phyloP scores from a whole-genome alignment of 1,140 invertebrate species.

The Solenopsis invicta region DNA sequence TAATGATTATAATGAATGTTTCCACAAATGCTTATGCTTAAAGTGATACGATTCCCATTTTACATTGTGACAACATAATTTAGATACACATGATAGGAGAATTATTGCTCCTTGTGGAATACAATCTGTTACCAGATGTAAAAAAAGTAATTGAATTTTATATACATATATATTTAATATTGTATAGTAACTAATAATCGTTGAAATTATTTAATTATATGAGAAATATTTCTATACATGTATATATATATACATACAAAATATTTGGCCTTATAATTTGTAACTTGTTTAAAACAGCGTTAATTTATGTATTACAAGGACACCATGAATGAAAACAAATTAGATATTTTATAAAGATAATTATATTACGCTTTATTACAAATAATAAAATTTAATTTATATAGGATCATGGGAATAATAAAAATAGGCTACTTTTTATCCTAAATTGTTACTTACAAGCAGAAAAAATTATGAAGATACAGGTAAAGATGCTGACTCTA shows the following conservation, averaged over 20 bases:
- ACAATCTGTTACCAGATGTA: conserved; percentile 9
- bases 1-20: conserved; percentile 34
- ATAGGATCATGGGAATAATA: not conserved
- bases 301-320: conserved; percentile 18
- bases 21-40: conserved; percentile 18
- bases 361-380: conserved; percentile 15
- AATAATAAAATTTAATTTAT: not conserved
- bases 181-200: conserved; percentile 12
- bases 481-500: conserved; percentile 84
- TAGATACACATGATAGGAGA: not conserved
- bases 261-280: not conserved
- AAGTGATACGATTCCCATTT: conserved; percentile 4
- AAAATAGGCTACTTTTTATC: not conserved
- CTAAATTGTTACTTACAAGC: conserved; percentile 12
- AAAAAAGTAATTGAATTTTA: conserved; percentile 31
- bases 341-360: not conserved
- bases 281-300: not conserved
- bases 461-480: conserved; percentile 79
- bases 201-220: conserved; percentile 6
- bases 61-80: not conserved
- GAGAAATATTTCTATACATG: not conserved
- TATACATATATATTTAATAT: not conserved
- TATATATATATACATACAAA: not conserved
- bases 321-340: not conserved
- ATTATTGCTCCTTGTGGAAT: not conserved